Conservation (phyloP, 2,888 invertebrate genomes). For the Rhopalosiphum nymphaeae region DNA sequence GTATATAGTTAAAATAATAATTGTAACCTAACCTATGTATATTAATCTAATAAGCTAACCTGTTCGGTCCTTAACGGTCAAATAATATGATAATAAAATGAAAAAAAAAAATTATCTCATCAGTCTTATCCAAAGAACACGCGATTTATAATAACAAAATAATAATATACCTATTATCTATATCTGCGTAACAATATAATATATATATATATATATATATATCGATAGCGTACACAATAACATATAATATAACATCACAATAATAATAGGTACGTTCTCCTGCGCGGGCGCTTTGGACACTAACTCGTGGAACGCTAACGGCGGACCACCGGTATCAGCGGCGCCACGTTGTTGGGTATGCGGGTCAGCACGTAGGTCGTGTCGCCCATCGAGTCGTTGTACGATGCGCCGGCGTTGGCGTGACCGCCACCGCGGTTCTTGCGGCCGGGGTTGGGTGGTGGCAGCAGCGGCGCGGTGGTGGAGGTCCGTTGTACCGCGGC, state of each 20-base stretch:
- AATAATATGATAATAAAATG: neutral
- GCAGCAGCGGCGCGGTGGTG: neutral
- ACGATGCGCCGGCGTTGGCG: neutral
- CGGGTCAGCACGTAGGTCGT: neutral
- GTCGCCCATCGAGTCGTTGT: neutral
- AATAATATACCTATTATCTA: neutral
- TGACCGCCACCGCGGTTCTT: neutral
- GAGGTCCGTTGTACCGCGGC: neutral
- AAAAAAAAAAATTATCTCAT: neutral
- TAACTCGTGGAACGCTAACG: neutral
- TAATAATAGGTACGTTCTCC: neutral
- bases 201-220: neutral
- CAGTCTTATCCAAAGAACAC: neutral
- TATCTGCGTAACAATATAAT: neutral
- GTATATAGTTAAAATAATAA: too few species aligned
- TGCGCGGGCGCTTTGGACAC: neutral
- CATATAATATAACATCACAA: neutral
- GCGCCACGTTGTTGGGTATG: neutral
- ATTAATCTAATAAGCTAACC: too few species aligned
- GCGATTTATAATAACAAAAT: neutral
- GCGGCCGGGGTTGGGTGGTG: neutral
- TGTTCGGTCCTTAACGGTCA: too few species aligned
- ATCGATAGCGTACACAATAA: neutral
- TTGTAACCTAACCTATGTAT: too few species aligned
- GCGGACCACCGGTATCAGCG: neutral